Evolutionary conservation across 2,797 vertebrate species (phyloP).

Genomic region (Pristis pectinata): DNA sequence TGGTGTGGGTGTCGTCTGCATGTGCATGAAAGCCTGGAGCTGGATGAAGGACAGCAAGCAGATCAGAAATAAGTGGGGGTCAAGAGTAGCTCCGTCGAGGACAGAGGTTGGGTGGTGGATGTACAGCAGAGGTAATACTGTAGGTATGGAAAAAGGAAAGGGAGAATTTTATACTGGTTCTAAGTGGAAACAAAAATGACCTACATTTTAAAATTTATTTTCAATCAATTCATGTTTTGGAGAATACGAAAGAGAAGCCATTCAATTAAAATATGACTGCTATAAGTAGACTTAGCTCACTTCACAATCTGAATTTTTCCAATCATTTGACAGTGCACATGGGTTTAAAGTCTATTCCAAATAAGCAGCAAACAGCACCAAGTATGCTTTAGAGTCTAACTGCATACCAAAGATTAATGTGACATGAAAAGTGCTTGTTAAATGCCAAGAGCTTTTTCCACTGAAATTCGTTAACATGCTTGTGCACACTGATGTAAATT

Average conservation of each 20-base stretch:
- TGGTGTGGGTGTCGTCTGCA: too few species aligned
- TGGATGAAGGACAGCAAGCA: too few species aligned
- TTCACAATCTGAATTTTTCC: not conserved
- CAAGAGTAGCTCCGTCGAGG: too few species aligned
- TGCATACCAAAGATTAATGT: not conserved
- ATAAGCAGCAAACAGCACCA: not conserved
- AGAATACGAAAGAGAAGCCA: not conserved
- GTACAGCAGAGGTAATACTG: too few species aligned
- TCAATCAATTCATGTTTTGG: not conserved
- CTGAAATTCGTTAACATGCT: not conserved
- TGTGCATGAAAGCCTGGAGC: too few species aligned
- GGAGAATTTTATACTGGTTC: not conserved
- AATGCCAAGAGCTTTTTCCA: not conserved
- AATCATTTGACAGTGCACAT: not conserved
- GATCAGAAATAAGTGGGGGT: too few species aligned
- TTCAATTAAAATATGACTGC: not conserved
- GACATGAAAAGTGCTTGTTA: not conserved
- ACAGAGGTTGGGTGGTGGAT: too few species aligned
- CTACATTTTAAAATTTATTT: not conserved
- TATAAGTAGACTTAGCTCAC: not conserved
- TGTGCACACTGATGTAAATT: not conserved
- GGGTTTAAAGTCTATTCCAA: not conserved
- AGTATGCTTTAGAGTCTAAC: not conserved
- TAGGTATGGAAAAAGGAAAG: not conserved
- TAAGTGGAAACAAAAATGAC: not conserved